Evolutionary conservation across 2,797 vertebrate species (phyloP).

Genomic region (Tenualosa thibaudeaui): DNA sequence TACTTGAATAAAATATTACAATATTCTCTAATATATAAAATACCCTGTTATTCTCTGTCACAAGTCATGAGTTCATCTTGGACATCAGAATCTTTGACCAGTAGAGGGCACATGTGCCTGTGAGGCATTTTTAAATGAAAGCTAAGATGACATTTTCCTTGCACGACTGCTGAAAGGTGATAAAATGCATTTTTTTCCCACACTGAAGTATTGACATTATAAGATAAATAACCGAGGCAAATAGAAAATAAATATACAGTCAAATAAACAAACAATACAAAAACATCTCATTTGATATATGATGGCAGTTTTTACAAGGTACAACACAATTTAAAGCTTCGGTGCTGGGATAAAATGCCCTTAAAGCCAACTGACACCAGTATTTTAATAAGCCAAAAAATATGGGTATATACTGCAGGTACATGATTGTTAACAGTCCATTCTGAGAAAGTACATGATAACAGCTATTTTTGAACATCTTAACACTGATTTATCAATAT

Average conservation of each 20-base stretch:
- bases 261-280: neutral
- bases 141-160: constrained; percentile 37
- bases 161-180: constrained; percentile 18
- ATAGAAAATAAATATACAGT: neutral
- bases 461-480: neutral
- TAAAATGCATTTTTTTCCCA: constrained; percentile 26
- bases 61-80: constrained; percentile 42
- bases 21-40: constrained; percentile 70
- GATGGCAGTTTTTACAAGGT: neutral
- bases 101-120: constrained; percentile 49
- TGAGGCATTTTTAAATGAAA: constrained; percentile 28
- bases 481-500: neutral
- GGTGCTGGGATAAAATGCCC: neutral
- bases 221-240: neutral
- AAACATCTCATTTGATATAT: neutral
- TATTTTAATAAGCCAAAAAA: neutral
- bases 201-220: neutral
- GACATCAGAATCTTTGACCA: constrained; percentile 44
- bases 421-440: neutral
- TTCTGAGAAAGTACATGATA: neutral
- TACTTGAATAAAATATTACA: constrained; percentile 68
- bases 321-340: neutral
- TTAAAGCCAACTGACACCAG: neutral
- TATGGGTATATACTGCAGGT: neutral
- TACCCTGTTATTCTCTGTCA: constrained; percentile 71